Evolutionary conservation across 2,797 vertebrate genomes (phyloP), one percentile per base, ranked within the genome.

Genomic region (Hydrocynus forskahlii): DNA sequence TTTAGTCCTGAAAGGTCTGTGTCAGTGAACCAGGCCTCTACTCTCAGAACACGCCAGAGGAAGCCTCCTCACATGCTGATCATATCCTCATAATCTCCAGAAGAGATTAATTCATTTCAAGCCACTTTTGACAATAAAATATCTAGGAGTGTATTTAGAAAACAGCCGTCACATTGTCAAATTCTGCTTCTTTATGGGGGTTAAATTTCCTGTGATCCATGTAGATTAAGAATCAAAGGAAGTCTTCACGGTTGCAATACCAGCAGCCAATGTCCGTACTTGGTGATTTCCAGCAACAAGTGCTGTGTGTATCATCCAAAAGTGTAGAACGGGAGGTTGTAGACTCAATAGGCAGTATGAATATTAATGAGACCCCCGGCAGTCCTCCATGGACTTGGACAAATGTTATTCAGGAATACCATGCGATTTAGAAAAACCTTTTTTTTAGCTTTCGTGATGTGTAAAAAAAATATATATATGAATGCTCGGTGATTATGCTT

Each of bases 351-450:
- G 66, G 21, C 54, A 54, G 35, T 75, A 75, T 83, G 63, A 83
- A 83, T 79, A 83, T 75, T 75, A 79, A 83, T 79, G 64, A 83
- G 76, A 67, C 25, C 25, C 69, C 14, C 70, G 76, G 76, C 81
- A 74, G n/a, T 43, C 45, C 17, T 43, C 72, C 64, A 83, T 45
- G 66, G 55, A 40, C 63, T 68, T 69, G 52, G 40, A 52, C 21
- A n/a, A 25, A 68, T 62, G 73, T 82, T 78, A 83, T 83, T 69
- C 64, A 48, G 10, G n/a, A 17, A 35, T 63, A 79, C n/a, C 5
- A 48, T 55, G n/a, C 14, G 10, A 25, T 35, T 57, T 54, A 48
- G 7, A 17, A 72, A 71, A 74, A 40, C 10, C 29, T 40, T 78
- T 62, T n/a, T 73, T 29, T 73, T 6, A 35, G 29, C 14, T 5